Conservation (phyloP, 2,888 invertebrate genomes). For the Abrostola tripartita region DNA sequence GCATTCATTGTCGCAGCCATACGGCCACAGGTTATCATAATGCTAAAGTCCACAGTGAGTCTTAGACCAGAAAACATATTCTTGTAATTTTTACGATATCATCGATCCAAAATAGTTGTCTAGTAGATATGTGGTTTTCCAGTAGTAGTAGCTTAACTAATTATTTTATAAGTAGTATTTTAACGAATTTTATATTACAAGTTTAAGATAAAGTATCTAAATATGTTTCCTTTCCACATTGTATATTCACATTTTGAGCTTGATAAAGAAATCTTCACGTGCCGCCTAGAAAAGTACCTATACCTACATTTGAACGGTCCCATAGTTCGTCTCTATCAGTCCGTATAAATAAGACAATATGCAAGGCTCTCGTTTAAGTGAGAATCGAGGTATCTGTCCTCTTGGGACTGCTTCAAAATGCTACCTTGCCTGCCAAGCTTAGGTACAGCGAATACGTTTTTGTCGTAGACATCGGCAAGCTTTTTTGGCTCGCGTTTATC, state of each 20-base stretch:
- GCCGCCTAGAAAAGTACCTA: slow-evolving; percentile 2
- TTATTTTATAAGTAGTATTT: too few species aligned
- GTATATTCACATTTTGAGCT: slow-evolving; percentile 31
- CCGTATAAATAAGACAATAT: slow-evolving; percentile 56
- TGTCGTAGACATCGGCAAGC: slow-evolving; percentile 11
- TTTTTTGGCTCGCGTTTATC: slow-evolving; percentile 7
- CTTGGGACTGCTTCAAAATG: slow-evolving; percentile 31
- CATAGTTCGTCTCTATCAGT: slow-evolving; percentile 32
- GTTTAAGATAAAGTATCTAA: not conserved
- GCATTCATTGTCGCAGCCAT: too few species aligned
- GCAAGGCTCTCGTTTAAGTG: slow-evolving; percentile 42
- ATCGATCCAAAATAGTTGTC: too few species aligned
- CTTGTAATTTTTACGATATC: too few species aligned
- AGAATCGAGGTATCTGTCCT: slow-evolving; percentile 45
- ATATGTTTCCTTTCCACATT: too few species aligned
- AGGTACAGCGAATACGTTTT: slow-evolving; percentile 22
- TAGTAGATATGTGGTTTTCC: too few species aligned
- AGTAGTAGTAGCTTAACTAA: too few species aligned
- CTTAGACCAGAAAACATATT: too few species aligned
- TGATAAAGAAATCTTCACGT: slow-evolving; percentile 25
- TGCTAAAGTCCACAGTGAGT: too few species aligned
- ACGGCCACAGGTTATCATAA: too few species aligned
- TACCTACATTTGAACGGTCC: slow-evolving; percentile 17
- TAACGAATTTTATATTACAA: not conserved
- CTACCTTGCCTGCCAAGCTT: slow-evolving; percentile 24